phyloP scores from a whole-genome alignment of 1,140 invertebrate genomes.

The Stenopsyche tienmushanensis region DNA sequence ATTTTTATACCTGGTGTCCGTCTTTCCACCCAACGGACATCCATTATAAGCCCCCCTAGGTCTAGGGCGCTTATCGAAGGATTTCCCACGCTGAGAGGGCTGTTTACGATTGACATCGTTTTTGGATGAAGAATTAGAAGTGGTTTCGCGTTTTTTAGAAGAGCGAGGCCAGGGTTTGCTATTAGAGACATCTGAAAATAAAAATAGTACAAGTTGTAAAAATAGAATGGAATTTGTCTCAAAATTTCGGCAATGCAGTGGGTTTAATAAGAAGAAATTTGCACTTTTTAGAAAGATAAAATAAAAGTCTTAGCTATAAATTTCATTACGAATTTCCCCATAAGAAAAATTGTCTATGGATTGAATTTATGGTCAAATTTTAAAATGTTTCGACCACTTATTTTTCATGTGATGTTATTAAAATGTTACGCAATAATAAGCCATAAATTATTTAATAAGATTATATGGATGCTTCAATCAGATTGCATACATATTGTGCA shows the following conservation, averaged over 20 bases:
- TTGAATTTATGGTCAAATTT: no score
- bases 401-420: background rate
- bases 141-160: conserved; percentile 64
- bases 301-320: no score
- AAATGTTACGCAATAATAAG: background rate
- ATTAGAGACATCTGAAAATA: conserved; percentile 56
- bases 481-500: no score
- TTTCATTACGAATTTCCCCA: no score
- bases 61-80: conserved; percentile 74
- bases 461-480: no score
- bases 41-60: conserved; percentile 64
- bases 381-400: no score
- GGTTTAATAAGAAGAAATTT: no score
- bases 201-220: no score
- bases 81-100: conserved; percentile 61
- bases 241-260: no score
- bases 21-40: conserved; percentile 63
- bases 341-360: no score
- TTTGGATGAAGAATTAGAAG: conserved; percentile 55
- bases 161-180: conserved; percentile 64
- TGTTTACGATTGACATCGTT: conserved; percentile 64
- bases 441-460: background rate
- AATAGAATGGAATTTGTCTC: conserved; percentile 3
- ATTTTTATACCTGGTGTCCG: conserved; percentile 63
- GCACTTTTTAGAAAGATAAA: no score